These are phyloP conservation scores for Anguilla obscura DNA, from an alignment of 2,797 vertebrate genomes.

Conservation along the genomic window DNA sequence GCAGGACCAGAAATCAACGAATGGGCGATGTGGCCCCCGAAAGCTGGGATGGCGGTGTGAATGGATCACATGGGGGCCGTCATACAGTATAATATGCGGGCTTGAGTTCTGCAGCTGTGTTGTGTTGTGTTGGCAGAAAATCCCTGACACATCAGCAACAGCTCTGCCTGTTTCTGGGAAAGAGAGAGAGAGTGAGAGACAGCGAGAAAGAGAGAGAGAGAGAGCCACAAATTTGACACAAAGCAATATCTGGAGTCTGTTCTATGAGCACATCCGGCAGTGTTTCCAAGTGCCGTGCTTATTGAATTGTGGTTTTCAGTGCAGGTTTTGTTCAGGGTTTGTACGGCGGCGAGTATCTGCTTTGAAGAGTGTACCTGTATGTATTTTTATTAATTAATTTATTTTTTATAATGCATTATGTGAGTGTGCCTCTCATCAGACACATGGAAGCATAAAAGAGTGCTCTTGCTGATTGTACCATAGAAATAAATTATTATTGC, in stretches of 20 bases:
- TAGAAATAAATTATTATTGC: not conserved
- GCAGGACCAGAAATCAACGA: not conserved
- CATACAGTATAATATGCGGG: not conserved
- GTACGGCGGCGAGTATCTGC: not conserved
- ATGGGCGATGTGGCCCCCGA: not conserved
- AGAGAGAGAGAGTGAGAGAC: not conserved
- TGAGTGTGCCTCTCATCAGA: not conserved
- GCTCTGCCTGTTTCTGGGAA: not conserved
- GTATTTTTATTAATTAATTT: not conserved
- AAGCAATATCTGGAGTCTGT: slow-evolving; percentile 14
- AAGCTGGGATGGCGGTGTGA: not conserved
- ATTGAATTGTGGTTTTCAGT: not conserved
- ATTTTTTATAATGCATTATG: not conserved
- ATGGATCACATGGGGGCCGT: not conserved
- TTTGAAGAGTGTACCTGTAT: not conserved
- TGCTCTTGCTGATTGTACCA: not conserved
- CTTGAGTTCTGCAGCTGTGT: not conserved
- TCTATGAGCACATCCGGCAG: not conserved
- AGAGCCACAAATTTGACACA: not conserved
- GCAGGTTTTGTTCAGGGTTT: not conserved
- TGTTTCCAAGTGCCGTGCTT: not conserved
- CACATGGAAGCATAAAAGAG: not conserved
- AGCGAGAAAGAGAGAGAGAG: no score
- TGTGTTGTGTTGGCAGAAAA: not conserved
- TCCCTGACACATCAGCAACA: not conserved